These are phyloP conservation scores for Plumapathes pennacea DNA, from an alignment of 92 coral and sea anemone species.

Conservation along the genomic window DNA sequence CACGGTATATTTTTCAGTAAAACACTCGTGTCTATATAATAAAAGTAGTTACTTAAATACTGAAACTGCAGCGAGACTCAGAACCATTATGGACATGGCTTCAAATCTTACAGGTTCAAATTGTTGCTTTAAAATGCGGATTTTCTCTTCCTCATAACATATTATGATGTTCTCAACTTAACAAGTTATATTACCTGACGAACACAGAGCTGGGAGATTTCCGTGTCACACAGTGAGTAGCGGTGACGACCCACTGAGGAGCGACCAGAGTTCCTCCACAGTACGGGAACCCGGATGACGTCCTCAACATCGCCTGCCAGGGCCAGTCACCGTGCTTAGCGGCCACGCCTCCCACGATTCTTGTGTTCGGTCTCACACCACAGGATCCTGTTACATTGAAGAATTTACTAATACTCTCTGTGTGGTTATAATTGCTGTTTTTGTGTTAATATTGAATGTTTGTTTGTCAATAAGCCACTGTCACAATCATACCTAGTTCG, in stretches of 20 bases:
- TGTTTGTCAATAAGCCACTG: no score
- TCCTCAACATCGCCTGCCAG: conserved; percentile 46
- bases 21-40: no score
- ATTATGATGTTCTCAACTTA: no score
- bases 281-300: conserved; percentile 23
- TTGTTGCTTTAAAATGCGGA: no score
- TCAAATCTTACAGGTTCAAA: no score
- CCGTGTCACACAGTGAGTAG: conserved; percentile 24
- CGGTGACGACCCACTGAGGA: conserved; percentile 50
- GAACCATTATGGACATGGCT: no score
- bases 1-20: no score
- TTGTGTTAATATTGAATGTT: no score
- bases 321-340: conserved; percentile 59
- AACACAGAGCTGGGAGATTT: conserved; percentile 7
- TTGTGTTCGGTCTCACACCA: conserved; percentile 26
- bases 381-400: background rate
- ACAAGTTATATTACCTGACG: conserved; percentile 46
- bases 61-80: no score
- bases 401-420: background rate
- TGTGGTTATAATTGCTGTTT: background rate
- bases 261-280: conserved; percentile 53
- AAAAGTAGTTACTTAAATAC: no score
- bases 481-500: no score
- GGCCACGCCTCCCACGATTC: conserved; percentile 43
- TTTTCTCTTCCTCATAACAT: no score